A percentile compares a stretch with the other conserved stretches of the same genome.
Conservation (phyloP, 1,140 invertebrate species). For the Penaeus chinensis region DNA sequence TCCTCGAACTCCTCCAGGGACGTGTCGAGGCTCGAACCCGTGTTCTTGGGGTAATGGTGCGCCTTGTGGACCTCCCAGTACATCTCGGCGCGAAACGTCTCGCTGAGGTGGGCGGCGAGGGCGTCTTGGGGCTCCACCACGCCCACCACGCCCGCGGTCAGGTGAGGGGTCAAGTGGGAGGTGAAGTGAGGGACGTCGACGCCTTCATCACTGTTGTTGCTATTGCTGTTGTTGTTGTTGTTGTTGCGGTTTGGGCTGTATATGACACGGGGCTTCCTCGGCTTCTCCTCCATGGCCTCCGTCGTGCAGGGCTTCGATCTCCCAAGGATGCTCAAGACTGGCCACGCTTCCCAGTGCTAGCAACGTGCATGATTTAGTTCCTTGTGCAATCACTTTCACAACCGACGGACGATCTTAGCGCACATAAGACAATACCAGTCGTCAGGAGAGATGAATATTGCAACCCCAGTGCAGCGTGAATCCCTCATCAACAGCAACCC, state of each 20-base stretch:
- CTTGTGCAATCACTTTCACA: no score
- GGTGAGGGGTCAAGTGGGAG: neutral
- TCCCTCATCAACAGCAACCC: no score
- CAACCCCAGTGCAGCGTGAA: no score
- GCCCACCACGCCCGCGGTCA: neutral
- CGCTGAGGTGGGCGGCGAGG: slow-evolving; percentile 33
- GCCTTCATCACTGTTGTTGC: neutral
- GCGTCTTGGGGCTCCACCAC: neutral
- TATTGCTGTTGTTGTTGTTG: neutral
- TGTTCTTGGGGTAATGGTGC: neutral
- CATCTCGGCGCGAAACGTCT: slow-evolving; percentile 30
- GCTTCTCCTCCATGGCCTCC: neutral
- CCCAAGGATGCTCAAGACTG: no score
- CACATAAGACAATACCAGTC: no score
- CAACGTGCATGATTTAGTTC: no score
- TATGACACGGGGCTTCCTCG: neutral
- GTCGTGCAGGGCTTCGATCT: neutral
- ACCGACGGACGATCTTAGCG: no score
- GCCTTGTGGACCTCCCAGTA: slow-evolving; percentile 28
- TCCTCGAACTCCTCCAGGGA: slow-evolving; percentile 27
- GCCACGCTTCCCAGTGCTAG: no score
- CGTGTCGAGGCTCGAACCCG: neutral
- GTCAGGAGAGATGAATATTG: no score
- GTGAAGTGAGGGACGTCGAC: neutral
- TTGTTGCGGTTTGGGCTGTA: neutral